Base-by-base conservation (phyloP, 2,797 vertebrate genomes). In the Apogon hyalosoma region DNA sequence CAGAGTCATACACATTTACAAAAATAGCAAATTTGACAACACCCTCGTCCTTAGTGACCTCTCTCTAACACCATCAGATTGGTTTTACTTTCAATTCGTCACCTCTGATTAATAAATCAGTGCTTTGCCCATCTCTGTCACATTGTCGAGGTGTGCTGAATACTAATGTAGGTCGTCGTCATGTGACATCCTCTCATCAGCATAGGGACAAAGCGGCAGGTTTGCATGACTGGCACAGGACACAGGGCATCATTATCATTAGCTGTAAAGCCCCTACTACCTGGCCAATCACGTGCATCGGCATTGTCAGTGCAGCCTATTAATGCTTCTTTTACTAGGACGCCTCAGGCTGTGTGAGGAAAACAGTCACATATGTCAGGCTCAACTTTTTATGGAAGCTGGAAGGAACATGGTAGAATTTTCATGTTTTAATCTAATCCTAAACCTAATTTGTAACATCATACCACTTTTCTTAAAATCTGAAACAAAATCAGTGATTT, bases 81-180 rank as follows among this genome's bases (percentile, higher is more conserved):
- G 60, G 13, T 75, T 83, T 70, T 51, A 46, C 40, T 61, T 3
- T 36, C 66, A 80, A 73, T 82, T 77, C 62, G 80, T 87, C 84
- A 80, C 48, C 1, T 46, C 8, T 73, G 86, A 86, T 85, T 57
- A 74, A 57, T 41, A 52, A 63, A 71, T 63, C 51, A 39, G 69
- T 14, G 56, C 50, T 63, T 48, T 36, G 63, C 64, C 56, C 1
- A 2, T 65, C 50, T 38, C 48, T 6, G 61, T 33, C 11, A 13
- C 19, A 6, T 49, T 51, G 61, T 55, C 41, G 67, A 66, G 47
- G 61, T 57, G 76, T 49, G 69, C 53, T 63, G 82, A 87, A 87
- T 86, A 66, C 74, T 79, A 87, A 88, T 82, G 68, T 0, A 4
- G 16, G 59, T n/a, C 1, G 19, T 15, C 14, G 19, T 56, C 39